These are phyloP conservation scores for Phasia obesa DNA, from an alignment of 2,888 invertebrate species.

Conservation along the genomic window DNA sequence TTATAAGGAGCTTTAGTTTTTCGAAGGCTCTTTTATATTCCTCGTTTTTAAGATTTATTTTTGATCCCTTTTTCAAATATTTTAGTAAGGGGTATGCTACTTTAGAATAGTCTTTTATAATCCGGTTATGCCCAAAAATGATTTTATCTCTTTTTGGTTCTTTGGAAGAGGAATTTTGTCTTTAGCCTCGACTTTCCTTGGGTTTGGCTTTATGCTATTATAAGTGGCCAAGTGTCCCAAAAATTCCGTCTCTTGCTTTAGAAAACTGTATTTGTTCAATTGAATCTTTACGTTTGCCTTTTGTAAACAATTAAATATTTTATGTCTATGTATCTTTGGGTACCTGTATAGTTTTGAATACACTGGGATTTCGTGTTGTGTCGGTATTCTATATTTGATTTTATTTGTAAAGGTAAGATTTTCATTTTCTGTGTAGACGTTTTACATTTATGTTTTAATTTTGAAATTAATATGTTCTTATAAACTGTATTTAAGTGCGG, in stretches of 20 bases:
- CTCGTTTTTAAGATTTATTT: background rate
- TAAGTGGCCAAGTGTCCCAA: no score
- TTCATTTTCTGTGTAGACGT: slow-evolving; percentile 22
- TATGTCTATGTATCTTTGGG: slow-evolving; percentile 26
- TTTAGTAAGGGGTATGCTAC: background rate
- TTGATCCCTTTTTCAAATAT: background rate
- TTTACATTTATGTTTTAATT: slow-evolving; percentile 23
- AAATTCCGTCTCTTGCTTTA: background rate
- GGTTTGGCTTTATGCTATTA: no score
- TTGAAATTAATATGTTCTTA: background rate
- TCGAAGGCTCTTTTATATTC: background rate
- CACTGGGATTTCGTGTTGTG: slow-evolving; percentile 32
- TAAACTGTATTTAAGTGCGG: background rate
- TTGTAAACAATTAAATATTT: no score
- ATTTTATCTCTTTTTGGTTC: slow-evolving; percentile 12
- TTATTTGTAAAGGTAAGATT: slow-evolving; percentile 53
- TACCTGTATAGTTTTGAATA: slow-evolving; percentile 58
- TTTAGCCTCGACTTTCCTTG: no score
- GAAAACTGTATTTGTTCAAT: background rate
- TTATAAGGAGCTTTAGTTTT: slow-evolving; percentile 18
- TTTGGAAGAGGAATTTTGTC: background rate
- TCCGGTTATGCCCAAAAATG: background rate
- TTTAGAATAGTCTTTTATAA: slow-evolving; percentile 12
- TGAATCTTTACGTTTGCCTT: no score
- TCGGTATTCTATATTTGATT: slow-evolving; percentile 56